Percentiles rank a stretch among this genome's conserved stretches.
phyloP scores from a whole-genome alignment of 1,140 invertebrate species.

The Melipona quadrifasciata region DNA sequence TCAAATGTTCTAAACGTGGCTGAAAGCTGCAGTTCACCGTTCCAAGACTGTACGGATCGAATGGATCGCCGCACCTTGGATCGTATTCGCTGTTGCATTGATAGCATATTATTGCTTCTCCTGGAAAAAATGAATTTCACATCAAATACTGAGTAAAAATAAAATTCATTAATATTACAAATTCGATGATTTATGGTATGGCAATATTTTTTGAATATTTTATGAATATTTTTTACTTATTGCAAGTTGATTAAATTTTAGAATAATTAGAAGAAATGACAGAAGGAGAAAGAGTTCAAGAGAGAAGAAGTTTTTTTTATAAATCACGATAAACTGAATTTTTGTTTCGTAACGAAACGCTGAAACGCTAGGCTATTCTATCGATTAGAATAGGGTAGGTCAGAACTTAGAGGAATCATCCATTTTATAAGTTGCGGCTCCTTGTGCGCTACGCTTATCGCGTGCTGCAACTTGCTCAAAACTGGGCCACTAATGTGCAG shows the following conservation, averaged over 20 bases:
- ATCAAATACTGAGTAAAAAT: neutral
- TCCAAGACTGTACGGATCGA: slow-evolving; percentile 90
- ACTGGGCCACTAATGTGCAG: slow-evolving; percentile 27
- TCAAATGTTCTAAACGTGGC: slow-evolving; percentile 87
- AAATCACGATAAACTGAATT: neutral
- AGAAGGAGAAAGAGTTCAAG: neutral
- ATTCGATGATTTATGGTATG: neutral
- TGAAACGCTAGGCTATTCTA: neutral
- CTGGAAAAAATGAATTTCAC: slow-evolving; percentile 73
- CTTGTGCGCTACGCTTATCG: neutral
- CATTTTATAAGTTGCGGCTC: slow-evolving; percentile 1
- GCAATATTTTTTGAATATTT: neutral
- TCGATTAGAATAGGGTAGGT: slow-evolving; percentile 30
- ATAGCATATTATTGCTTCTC: slow-evolving; percentile 86
- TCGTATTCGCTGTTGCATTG: slow-evolving; percentile 93
- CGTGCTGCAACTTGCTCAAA: slow-evolving; percentile 4
- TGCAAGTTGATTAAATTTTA: neutral
- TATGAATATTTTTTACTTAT: neutral
- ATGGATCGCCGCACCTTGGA: slow-evolving; percentile 92
- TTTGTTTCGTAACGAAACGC: neutral
- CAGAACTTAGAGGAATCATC: slow-evolving; percentile 9
- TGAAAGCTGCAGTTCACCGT: slow-evolving; percentile 91
- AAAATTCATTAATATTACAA: neutral
- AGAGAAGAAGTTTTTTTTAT: neutral
- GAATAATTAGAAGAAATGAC: neutral